These are phyloP conservation scores for Drosophila lacertosa DNA, from an alignment of 1,140 invertebrate species.

Conservation along the genomic window DNA sequence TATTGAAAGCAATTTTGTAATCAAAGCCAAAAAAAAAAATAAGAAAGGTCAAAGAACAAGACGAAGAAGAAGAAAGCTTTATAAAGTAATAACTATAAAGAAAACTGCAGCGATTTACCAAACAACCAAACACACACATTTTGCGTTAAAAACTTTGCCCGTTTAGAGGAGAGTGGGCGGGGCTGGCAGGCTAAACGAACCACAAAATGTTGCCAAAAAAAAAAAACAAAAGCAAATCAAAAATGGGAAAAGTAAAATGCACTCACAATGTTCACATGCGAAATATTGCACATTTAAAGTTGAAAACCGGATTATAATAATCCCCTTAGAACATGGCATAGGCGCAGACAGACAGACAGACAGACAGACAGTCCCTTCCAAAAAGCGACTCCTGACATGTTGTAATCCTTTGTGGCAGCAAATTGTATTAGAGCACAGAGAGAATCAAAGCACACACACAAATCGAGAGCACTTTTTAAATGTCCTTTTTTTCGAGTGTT, in stretches of 20 bases:
- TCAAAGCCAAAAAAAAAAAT: slow-evolving; percentile 49
- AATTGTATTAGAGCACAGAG: slow-evolving; percentile 53
- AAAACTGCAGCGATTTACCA: slow-evolving; percentile 68
- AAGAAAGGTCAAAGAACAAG: slow-evolving; percentile 7
- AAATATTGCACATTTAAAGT: slow-evolving; percentile 53
- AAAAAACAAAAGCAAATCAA: slow-evolving; percentile 1
- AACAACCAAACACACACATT: slow-evolving; percentile 2
- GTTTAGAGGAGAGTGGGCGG: slow-evolving; percentile 14
- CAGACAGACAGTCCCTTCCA: too few species aligned
- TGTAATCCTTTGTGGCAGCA: slow-evolving; percentile 64
- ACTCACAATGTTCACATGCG: slow-evolving; percentile 41
- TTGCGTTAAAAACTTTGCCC: slow-evolving; percentile 55
- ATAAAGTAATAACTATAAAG: slow-evolving; percentile 80
- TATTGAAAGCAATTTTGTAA: slow-evolving; percentile 80
- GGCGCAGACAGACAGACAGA: too few species aligned
- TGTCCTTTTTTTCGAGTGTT: slow-evolving; percentile 3
- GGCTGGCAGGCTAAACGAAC: slow-evolving; percentile 6
- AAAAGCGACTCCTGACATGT: slow-evolving; percentile 50
- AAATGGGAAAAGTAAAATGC: too few species aligned
- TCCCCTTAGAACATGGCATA: slow-evolving; percentile 13
- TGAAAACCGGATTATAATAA: slow-evolving; percentile 78
- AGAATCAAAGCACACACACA: slow-evolving; percentile 5
- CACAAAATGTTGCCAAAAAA: slow-evolving; percentile 42
- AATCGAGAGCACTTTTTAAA: slow-evolving; percentile 12
- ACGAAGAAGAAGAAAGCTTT: slow-evolving; percentile 58